These are phyloP conservation scores for Eucriotettix oculatus DNA, from an alignment of 2,888 invertebrate species.

Conservation along the genomic window DNA sequence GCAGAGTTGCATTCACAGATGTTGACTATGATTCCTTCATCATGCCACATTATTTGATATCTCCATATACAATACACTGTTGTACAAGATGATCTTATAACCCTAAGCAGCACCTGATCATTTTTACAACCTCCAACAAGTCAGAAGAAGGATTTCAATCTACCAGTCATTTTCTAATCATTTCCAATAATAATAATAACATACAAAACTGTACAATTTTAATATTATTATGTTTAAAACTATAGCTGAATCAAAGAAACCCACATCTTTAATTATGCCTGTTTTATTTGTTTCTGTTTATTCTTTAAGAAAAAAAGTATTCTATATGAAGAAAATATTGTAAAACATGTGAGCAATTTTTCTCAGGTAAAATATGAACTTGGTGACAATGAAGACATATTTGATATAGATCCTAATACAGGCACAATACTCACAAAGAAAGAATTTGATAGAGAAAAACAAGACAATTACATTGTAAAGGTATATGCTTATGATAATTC, in stretches of 20 bases:
- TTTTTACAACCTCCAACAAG: too few species aligned
- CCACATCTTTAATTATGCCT: too few species aligned
- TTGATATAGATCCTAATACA: conserved; percentile 65
- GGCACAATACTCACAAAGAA: conserved; percentile 74
- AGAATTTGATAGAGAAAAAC: conserved; percentile 72
- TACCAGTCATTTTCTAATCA: too few species aligned
- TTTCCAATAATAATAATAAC: too few species aligned
- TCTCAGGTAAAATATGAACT: conserved; percentile 53
- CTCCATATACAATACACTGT: too few species aligned
- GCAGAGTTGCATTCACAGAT: too few species aligned
- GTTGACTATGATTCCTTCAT: too few species aligned
- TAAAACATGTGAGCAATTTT: background rate
- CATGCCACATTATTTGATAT: too few species aligned
- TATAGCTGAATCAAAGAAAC: background rate
- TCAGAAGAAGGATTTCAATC: too few species aligned
- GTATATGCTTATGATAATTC: conserved; percentile 83
- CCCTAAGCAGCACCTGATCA: too few species aligned
- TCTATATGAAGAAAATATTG: too few species aligned
- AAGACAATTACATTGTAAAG: conserved; percentile 74
- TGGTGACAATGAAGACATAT: conserved; percentile 47
- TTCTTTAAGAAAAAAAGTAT: background rate
- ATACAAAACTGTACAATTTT: background rate
- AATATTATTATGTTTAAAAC: background rate
- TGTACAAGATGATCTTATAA: too few species aligned
- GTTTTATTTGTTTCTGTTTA: background rate